These are phyloP conservation scores for Danio tinwini DNA, from an alignment of 2,797 vertebrate species.

Conservation along the genomic window DNA sequence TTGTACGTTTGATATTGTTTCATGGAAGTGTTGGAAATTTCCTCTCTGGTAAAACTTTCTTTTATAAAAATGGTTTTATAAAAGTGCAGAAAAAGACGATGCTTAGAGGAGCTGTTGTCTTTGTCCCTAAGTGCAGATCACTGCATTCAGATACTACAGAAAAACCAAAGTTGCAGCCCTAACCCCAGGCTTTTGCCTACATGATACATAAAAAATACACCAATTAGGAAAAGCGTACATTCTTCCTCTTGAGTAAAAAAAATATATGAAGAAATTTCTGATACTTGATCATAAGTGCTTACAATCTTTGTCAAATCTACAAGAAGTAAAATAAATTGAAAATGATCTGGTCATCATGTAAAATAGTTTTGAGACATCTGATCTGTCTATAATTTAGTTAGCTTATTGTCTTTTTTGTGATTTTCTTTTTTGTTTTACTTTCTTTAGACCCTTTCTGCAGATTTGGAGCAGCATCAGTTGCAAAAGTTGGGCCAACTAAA, in stretches of 20 bases:
- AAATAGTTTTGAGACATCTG: neutral
- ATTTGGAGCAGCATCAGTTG: conserved; percentile 85
- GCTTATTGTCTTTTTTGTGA: neutral
- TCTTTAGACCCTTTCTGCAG: conserved; percentile 81
- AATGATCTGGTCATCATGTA: neutral
- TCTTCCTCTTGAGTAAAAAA: neutral
- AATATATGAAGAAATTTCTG: conserved; percentile 3
- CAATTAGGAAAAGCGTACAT: neutral
- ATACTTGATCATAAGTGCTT: conserved; percentile 2
- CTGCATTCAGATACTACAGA: too few relatives aligned
- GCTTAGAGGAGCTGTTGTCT: too few relatives aligned
- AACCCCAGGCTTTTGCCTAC: too few relatives aligned
- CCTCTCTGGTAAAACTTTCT: conserved; percentile 10
- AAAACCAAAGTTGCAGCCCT: neutral
- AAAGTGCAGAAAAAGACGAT: neutral
- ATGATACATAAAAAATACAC: neutral
- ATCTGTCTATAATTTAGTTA: neutral
- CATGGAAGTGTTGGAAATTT: neutral
- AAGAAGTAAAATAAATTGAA: neutral
- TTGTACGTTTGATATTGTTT: conserved; percentile 33
- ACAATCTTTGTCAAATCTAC: neutral
- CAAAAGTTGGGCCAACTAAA: conserved; percentile 87
- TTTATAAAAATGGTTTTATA: conserved; percentile 20
- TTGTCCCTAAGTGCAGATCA: too few relatives aligned
- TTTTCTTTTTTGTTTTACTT: neutral